Base-by-base conservation (phyloP, 2,888 invertebrate species). In the Noctua janthe region DNA sequence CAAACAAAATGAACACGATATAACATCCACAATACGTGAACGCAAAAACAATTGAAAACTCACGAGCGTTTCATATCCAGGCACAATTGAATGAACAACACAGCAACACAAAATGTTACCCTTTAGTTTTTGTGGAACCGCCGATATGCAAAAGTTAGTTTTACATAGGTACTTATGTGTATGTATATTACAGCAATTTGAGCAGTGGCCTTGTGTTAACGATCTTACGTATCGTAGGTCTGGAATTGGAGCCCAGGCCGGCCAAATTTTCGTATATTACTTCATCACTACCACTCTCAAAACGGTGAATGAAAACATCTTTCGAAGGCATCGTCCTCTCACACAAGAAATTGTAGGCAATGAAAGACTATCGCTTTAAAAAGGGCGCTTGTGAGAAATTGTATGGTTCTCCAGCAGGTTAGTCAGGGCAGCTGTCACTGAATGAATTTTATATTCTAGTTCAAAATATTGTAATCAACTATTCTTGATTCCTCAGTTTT, bases 1-100 rank as follows among this genome's bases (percentile, higher is more conserved):
- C 3, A 59, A 75, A 49, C 13, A 56, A 17, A 51, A 49, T 47
- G 17, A 35, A 56, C 47, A 20, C 20, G 15, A 49, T 49, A 43
- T 59, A 39, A 23, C 17, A 59, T 51, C 13, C 29, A 49, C 29
- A 43, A 67, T 39, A 67, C 10, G 23, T 66, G 29, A 35, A 67
- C 49, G 56, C 17, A 51, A 59, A 59, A 74, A 80, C 67, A 74
- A 80, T 43, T 82, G 29, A 82, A 80, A 82, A 35, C 66, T 80
- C 66, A 43, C 51, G 49, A 80, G 66, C 74, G 75, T 80, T 43
- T 35, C n/a, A n/a, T 51, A 67, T 59, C 67, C 43, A 74, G 43
- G 66, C 67, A 67, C 56, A 74, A 82, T 74, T 74, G 43, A 80
- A 59, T 82, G 49, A 51, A 74, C 35, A 35, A 7, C 5, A 62